phyloP scores from a whole-genome alignment of 2,113 vertebrate species.

The Varanus salvator region DNA sequence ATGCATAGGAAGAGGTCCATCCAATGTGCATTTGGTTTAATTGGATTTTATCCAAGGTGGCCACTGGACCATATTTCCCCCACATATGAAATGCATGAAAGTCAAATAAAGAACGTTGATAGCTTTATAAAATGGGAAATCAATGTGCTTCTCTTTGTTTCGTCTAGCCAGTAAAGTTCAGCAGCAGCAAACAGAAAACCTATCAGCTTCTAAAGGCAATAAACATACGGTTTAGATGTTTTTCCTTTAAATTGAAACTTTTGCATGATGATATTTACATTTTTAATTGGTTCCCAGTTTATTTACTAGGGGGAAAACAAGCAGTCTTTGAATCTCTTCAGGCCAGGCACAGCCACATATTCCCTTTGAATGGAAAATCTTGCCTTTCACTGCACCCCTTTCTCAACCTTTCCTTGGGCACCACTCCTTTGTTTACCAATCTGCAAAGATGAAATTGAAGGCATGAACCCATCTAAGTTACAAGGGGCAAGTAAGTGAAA shows the following conservation, averaged over 20 bases:
- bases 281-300: neutral
- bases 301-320: constrained; percentile 7
- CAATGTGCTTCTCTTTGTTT: neutral
- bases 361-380: neutral
- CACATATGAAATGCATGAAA: constrained; percentile 50
- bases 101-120: constrained; percentile 48
- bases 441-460: constrained; percentile 15
- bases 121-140: constrained; percentile 31
- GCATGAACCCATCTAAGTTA: neutral
- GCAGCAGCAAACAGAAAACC: neutral
- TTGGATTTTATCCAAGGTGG: constrained; percentile 43
- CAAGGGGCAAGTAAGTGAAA: neutral
- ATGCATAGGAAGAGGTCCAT: constrained; percentile 29
- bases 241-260: neutral
- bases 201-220: neutral
- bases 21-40: constrained; percentile 51
- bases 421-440: neutral
- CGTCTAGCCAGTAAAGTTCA: neutral
- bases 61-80: constrained; percentile 24
- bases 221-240: neutral
- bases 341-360: neutral
- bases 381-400: neutral
- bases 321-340: neutral
- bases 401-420: neutral
- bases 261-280: neutral